These are phyloP conservation scores for Trachythela sp. DNA, from an alignment of 64 coral and sea anemone species.

Conservation along the genomic window DNA sequence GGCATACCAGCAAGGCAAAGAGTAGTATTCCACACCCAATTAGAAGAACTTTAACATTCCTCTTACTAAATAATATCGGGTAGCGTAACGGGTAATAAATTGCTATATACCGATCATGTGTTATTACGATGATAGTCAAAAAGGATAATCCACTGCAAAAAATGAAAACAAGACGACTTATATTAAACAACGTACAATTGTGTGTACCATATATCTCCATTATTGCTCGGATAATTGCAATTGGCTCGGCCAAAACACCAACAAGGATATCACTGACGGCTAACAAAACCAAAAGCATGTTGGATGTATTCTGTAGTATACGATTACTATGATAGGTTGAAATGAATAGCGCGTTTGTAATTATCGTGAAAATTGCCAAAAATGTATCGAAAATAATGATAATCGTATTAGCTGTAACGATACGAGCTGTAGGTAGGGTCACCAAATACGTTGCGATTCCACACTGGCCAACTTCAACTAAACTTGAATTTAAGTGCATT, in stretches of 20 bases:
- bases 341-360: background rate
- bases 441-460: background rate
- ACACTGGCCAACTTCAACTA: background rate
- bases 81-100: slow-evolving; percentile 7
- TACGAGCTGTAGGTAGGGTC: background rate
- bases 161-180: background rate
- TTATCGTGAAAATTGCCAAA: background rate
- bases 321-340: background rate
- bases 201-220: background rate
- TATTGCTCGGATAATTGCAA: background rate
- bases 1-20: background rate
- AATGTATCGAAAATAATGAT: background rate
- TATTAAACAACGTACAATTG: background rate
- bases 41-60: background rate
- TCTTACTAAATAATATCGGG: background rate
- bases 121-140: background rate
- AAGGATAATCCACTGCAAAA: slow-evolving; percentile 11
- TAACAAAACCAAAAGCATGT: background rate
- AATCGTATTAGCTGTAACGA: background rate
- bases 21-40: background rate
- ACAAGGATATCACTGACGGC: background rate
- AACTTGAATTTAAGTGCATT: background rate
- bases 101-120: slow-evolving; percentile 2
- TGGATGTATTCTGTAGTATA: background rate
- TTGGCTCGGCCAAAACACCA: background rate